Percentiles rank a stretch among this genome's conserved stretches.
These are phyloP conservation scores for Acipenser oxyrinchus DNA, from an alignment of 2,797 vertebrate genomes.

Conservation along the genomic window DNA sequence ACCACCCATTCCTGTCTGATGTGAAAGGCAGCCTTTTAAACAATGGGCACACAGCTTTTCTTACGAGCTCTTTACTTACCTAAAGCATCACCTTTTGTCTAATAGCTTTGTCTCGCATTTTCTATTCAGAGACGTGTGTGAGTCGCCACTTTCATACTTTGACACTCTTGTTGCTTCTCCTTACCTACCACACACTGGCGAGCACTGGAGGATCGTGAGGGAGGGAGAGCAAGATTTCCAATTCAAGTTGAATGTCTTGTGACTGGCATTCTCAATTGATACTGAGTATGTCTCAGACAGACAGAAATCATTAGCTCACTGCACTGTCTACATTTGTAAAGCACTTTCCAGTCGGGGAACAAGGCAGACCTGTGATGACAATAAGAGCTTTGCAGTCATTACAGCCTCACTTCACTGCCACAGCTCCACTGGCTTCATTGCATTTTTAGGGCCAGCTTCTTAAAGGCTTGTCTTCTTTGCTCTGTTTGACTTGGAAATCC, in stretches of 20 bases:
- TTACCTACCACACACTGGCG: background rate
- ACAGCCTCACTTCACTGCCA: background rate
- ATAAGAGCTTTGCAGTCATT: conserved; percentile 1
- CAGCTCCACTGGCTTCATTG: background rate
- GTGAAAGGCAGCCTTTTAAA: no score
- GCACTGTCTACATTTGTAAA: background rate
- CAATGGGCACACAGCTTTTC: no score
- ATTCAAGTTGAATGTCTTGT: background rate
- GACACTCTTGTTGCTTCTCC: background rate
- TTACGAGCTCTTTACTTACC: no score
- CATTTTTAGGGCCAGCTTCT: no score
- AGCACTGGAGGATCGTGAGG: background rate
- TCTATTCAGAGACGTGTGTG: background rate
- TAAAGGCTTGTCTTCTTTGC: no score
- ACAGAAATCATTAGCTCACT: background rate
- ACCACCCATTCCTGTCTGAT: no score
- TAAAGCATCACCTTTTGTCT: no score
- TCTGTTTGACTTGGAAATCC: no score
- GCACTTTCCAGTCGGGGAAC: background rate
- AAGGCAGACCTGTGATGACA: background rate
- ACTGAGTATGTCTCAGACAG: background rate
- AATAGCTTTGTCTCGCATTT: no score
- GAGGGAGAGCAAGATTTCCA: background rate
- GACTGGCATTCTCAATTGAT: background rate
- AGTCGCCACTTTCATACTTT: conserved; percentile 24